Conservation (phyloP, 2,888 invertebrate genomes). For the Spicauda simplicius region DNA sequence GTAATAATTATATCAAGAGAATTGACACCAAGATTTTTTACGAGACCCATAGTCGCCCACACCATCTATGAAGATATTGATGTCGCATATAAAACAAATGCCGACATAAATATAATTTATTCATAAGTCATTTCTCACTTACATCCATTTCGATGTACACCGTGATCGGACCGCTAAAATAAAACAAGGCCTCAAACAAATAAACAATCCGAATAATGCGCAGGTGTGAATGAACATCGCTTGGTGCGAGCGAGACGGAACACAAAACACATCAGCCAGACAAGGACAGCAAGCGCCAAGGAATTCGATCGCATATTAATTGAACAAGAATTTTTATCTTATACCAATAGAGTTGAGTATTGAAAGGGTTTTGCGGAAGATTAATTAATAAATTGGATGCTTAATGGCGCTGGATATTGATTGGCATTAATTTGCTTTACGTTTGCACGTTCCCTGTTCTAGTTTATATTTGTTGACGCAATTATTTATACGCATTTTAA, state of each 20-base stretch:
- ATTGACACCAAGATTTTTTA: too few species aligned
- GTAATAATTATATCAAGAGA: too few species aligned
- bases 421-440: constrained; percentile 33
- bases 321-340: constrained; percentile 28
- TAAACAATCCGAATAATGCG: constrained; percentile 71
- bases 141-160: constrained; percentile 44
- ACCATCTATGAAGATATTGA: too few species aligned
- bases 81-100: too few species aligned
- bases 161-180: constrained; percentile 58
- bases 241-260: constrained; percentile 64
- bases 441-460: constrained; percentile 6
- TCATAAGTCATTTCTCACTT: constrained; percentile 43
- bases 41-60: too few species aligned
- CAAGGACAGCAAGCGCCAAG: constrained; percentile 11
- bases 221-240: constrained; percentile 76
- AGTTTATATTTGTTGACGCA: constrained; percentile 2
- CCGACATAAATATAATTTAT: too few species aligned
- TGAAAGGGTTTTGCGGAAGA: constrained; percentile 1
- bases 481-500: background rate
- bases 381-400: constrained; percentile 37
- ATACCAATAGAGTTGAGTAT: constrained; percentile 14
- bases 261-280: constrained; percentile 38
- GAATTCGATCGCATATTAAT: constrained; percentile 34
- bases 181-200: constrained; percentile 69
- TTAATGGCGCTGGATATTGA: constrained; percentile 31